phyloP scores from a whole-genome alignment of 2,888 invertebrate genomes.

The Xestia c-nigrum region DNA sequence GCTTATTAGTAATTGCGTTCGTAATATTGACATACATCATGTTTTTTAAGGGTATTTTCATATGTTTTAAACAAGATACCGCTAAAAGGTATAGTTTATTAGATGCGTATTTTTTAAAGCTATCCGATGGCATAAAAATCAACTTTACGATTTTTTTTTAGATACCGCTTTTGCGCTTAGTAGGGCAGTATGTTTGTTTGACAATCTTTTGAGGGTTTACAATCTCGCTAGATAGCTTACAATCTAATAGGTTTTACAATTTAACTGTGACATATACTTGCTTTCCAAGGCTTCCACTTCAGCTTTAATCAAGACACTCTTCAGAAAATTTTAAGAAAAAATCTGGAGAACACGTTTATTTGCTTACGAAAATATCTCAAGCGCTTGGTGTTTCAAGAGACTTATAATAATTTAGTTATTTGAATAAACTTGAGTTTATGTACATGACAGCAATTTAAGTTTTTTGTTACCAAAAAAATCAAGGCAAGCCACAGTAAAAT shows the following conservation, averaged over 20 bases:
- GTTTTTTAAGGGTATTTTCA: too few species aligned
- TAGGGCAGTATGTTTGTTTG: too few species aligned
- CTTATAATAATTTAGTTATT: background rate
- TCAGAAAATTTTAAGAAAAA: constrained; percentile 5
- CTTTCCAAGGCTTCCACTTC: background rate
- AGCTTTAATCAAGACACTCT: constrained; percentile 35
- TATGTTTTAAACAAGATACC: too few species aligned
- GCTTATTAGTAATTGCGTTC: background rate
- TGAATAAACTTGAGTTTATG: background rate
- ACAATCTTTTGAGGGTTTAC: too few species aligned
- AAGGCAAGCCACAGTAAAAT: background rate
- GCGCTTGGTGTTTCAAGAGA: background rate
- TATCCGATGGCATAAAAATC: too few species aligned
- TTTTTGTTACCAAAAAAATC: background rate
- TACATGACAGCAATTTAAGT: background rate
- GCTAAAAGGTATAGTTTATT: too few species aligned
- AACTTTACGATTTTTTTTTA: too few species aligned
- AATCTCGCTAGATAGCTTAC: too few species aligned
- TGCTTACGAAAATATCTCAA: constrained; percentile 1
- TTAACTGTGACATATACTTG: too few species aligned
- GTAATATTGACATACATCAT: background rate
- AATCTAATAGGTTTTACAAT: too few species aligned
- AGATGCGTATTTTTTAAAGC: too few species aligned
- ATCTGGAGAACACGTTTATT: background rate
- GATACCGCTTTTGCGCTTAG: too few species aligned